Percentiles rank a stretch among this genome's conserved stretches.
Conservation (phyloP, 2,797 vertebrate species). For the Enteromius thamalakanensis region DNA sequence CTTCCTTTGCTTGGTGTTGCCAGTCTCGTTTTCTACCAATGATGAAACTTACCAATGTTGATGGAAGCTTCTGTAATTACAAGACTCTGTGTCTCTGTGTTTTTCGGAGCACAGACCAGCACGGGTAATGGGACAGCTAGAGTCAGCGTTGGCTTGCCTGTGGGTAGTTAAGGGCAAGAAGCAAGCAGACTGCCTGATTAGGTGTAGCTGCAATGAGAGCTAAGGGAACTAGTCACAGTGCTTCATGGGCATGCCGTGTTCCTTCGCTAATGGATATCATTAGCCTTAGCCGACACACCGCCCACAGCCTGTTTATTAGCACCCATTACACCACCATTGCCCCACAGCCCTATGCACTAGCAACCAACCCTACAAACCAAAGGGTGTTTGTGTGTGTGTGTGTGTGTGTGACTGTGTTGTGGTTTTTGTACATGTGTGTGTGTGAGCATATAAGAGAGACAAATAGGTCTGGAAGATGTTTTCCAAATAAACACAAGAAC, state of each 20-base stretch:
- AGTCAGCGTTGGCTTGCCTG: constrained; percentile 42
- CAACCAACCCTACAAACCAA: constrained; percentile 34
- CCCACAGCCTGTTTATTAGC: constrained; percentile 53
- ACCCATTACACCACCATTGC: constrained; percentile 49
- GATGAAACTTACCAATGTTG: constrained; percentile 36
- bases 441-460: neutral
- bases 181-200: constrained; percentile 54
- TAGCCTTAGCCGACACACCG: constrained; percentile 47
- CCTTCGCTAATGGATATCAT: constrained; percentile 49
- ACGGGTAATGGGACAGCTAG: constrained; percentile 38
- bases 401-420: constrained; percentile 8
- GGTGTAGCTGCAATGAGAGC: constrained; percentile 52
- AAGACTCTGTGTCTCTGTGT: constrained; percentile 3
- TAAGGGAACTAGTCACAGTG: constrained; percentile 47
- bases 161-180: constrained; percentile 52
- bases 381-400: constrained; percentile 2
- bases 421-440: neutral
- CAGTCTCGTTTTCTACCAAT: constrained; percentile 22
- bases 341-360: constrained; percentile 41
- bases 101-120: constrained; percentile 40
- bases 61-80: constrained; percentile 38
- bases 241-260: constrained; percentile 46
- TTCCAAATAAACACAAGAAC: constrained; percentile 20
- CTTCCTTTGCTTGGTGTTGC: constrained; percentile 5
- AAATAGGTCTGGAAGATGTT: constrained; percentile 19